phyloP scores from a whole-genome alignment of 2,113 vertebrate species.

The Hypanus sabinus region DNA sequence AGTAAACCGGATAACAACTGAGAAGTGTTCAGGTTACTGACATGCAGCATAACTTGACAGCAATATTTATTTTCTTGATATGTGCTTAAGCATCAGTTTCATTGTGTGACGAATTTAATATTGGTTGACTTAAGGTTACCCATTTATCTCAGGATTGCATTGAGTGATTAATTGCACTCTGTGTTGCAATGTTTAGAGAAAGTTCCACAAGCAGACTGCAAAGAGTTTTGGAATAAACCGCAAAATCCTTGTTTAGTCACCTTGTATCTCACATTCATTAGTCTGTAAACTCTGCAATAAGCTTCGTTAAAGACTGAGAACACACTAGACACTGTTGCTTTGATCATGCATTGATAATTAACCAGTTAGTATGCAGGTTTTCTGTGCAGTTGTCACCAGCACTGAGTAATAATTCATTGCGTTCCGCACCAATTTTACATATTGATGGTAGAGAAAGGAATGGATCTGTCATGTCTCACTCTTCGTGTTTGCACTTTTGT shows the following conservation, averaged over 20 bases:
- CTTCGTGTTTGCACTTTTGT: neutral
- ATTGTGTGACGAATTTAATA: neutral
- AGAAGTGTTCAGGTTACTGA: neutral
- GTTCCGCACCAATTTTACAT: neutral
- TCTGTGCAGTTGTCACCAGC: neutral
- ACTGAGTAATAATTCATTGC: neutral
- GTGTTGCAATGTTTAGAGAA: too few species aligned
- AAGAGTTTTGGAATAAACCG: too few species aligned
- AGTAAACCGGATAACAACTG: neutral
- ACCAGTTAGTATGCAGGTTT: neutral
- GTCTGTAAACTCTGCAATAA: too few species aligned
- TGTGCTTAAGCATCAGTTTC: neutral
- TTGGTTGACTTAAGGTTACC: too few species aligned
- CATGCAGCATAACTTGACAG: neutral
- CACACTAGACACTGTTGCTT: too few species aligned
- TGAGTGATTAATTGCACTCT: too few species aligned
- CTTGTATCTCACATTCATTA: too few species aligned
- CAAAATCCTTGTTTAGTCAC: too few species aligned
- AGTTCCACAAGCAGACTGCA: too few species aligned
- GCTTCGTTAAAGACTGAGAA: too few species aligned
- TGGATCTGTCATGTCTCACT: neutral
- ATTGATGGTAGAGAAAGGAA: neutral
- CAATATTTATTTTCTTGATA: slow-evolving; percentile 24
- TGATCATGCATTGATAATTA: neutral
- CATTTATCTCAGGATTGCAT: too few species aligned